These are phyloP conservation scores for Zapornia atra DNA, from an alignment of 2,113 vertebrate species.

Conservation along the genomic window DNA sequence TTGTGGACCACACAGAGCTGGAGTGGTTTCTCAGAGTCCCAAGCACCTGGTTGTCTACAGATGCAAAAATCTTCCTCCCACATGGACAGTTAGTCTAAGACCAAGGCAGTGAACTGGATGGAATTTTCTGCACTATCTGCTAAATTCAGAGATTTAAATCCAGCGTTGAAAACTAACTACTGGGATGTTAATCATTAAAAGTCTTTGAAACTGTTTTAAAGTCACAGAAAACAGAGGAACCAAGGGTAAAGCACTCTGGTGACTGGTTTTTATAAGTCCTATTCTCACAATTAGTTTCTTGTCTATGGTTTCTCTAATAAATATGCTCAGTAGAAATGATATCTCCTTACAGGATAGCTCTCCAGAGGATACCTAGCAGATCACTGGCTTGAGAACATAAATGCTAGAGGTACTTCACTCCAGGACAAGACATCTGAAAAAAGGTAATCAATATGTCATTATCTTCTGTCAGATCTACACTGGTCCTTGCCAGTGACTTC, in stretches of 20 bases:
- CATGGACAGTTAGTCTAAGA: background rate
- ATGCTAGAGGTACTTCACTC: background rate
- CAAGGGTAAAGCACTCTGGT: background rate
- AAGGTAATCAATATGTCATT: background rate
- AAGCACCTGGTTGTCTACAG: background rate
- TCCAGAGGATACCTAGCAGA: background rate
- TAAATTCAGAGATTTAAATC: background rate
- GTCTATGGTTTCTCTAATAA: background rate
- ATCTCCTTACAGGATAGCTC: background rate
- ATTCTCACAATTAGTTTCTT: background rate
- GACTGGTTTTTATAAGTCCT: background rate
- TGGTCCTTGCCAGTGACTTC: background rate
- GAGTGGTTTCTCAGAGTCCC: background rate
- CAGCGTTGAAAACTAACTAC: background rate
- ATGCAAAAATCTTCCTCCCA: background rate
- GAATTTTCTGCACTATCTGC: background rate
- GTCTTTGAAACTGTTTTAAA: background rate
- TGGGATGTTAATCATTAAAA: background rate
- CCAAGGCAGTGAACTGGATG: background rate
- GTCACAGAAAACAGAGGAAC: background rate
- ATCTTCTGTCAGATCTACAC: background rate
- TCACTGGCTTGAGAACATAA: background rate
- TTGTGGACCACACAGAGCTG: background rate
- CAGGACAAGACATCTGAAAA: background rate
- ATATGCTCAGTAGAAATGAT: background rate